phyloP scores from a whole-genome alignment of 2,113 vertebrate genomes.

The Anser cygnoides region DNA sequence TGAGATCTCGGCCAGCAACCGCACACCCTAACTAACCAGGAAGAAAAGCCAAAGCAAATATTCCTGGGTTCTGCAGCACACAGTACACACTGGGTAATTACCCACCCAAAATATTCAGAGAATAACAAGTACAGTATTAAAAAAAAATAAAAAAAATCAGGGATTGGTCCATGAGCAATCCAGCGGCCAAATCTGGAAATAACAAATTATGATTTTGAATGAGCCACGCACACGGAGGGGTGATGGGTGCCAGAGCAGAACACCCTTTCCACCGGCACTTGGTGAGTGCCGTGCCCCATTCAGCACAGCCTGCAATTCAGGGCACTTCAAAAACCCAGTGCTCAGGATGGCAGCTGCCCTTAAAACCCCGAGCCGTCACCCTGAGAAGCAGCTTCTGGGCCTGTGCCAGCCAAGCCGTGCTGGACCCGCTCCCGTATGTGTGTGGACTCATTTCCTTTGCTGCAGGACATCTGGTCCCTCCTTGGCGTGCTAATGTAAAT shows the following conservation, averaged over 20 bases:
- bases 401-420: background rate
- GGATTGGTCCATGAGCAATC: background rate
- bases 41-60: constrained; percentile 65
- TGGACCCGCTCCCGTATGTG: background rate
- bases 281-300: background rate
- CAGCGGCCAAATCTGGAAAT: background rate
- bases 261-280: accelerated
- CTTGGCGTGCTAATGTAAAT: background rate
- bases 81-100: background rate
- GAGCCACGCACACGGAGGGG: accelerated
- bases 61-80: constrained; percentile 28
- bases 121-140: background rate
- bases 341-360: background rate
- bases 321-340: background rate
- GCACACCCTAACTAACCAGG: constrained; percentile 12
- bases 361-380: background rate
- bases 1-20: constrained; percentile 44
- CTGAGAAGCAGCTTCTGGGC: background rate
- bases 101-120: background rate
- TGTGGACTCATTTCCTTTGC: constrained; percentile 6
- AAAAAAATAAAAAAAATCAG: background rate
- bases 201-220: background rate
- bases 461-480: constrained; percentile 18
- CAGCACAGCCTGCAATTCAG: background rate
- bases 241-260: background rate